phyloP scores from a whole-genome alignment of 2,113 vertebrate species.

The Pituophis catenifer region DNA sequence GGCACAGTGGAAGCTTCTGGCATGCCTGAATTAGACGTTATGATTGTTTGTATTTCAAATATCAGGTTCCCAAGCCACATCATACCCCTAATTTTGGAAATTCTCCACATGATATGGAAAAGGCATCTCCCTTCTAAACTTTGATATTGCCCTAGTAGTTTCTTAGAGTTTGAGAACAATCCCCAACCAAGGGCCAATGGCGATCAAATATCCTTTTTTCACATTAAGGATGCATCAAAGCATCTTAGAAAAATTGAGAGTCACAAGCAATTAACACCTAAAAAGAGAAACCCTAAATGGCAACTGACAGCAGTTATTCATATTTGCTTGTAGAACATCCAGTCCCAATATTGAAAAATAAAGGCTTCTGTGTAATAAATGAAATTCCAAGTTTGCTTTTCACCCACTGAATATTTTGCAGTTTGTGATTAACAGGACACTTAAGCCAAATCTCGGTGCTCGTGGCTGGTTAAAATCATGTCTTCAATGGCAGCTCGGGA shows the following conservation, averaged over 20 bases:
- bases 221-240: slow-evolving; percentile 22
- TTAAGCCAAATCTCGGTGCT: neutral
- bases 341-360: neutral
- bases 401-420: neutral
- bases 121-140: no score
- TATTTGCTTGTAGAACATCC: neutral
- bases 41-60: neutral
- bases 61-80: neutral
- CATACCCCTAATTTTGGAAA: neutral
- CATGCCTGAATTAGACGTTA: neutral
- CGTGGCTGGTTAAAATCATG: neutral
- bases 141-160: neutral
- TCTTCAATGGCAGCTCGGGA: slow-evolving; percentile 28
- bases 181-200: neutral
- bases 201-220: neutral
- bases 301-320: neutral
- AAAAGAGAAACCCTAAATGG: neutral
- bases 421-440: neutral
- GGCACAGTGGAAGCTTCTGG: neutral
- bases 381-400: neutral
- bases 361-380: neutral
- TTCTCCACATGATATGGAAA: neutral
- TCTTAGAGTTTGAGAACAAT: neutral
- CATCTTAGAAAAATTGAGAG: slow-evolving; percentile 3
- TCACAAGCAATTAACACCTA: slow-evolving; percentile 1